These are phyloP conservation scores for Heliconius aoede DNA, from an alignment of 2,888 invertebrate genomes.

Conservation along the genomic window DNA sequence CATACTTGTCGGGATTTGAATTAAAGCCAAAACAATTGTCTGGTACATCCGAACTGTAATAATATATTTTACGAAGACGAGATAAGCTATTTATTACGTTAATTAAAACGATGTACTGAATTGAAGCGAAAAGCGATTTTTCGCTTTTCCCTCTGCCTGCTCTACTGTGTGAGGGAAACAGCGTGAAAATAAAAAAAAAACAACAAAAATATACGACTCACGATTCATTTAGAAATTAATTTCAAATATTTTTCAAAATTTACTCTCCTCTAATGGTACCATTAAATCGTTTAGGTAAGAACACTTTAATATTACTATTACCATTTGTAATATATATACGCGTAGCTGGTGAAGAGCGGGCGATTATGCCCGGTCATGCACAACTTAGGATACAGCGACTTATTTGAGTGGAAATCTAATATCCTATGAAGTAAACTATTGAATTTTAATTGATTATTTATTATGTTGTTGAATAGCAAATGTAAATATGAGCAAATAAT, in stretches of 20 bases:
- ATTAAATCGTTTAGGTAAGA: background rate
- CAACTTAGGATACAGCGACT: constrained; percentile 12
- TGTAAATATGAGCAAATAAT: background rate
- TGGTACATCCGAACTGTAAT: too few relatives aligned
- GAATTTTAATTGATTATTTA: background rate
- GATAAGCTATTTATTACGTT: too few relatives aligned
- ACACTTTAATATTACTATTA: background rate
- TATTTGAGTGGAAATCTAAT: constrained; percentile 11
- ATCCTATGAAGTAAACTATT: background rate
- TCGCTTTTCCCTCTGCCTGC: too few relatives aligned
- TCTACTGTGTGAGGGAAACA: too few relatives aligned
- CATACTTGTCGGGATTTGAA: too few relatives aligned
- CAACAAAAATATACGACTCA: background rate
- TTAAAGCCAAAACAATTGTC: too few relatives aligned
- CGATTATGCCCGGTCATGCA: constrained; percentile 19
- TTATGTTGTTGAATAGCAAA: background rate
- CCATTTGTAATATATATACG: background rate
- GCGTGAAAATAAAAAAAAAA: background rate
- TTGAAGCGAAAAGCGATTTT: too few relatives aligned
- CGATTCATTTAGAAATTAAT: background rate
- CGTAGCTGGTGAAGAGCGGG: background rate
- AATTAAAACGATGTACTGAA: too few relatives aligned
- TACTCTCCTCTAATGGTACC: background rate
- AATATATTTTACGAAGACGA: too few relatives aligned
- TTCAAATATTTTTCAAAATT: background rate